These are phyloP conservation scores for Trichonephila clavata DNA, from an alignment of 1,140 invertebrate genomes.

Conservation along the genomic window DNA sequence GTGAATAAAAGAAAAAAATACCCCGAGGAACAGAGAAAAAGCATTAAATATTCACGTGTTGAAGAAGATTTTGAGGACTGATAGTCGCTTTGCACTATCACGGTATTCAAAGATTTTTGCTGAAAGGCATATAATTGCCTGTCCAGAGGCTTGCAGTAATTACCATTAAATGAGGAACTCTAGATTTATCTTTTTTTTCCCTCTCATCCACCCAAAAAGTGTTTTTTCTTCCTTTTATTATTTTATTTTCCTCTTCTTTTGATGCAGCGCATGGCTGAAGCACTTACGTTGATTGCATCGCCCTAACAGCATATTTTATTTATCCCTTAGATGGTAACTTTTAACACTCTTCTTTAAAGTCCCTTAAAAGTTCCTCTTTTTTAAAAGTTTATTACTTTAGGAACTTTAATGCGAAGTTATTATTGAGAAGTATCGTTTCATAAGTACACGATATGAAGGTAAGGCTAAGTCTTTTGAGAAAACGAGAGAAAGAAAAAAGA, in stretches of 20 bases:
- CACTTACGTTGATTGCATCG: constrained; percentile 73
- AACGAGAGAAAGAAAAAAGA: not conserved
- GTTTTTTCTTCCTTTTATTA: constrained; percentile 41
- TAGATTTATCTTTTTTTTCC: constrained; percentile 60
- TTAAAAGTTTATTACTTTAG: constrained; percentile 66
- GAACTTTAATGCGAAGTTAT: constrained; percentile 64
- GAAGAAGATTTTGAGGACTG: constrained; percentile 70
- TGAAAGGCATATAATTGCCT: constrained; percentile 74
- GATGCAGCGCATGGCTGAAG: constrained; percentile 30
- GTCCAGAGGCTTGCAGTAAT: constrained; percentile 47
- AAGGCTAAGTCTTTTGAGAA: not conserved
- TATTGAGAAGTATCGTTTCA: constrained; percentile 65
- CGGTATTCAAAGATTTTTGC: constrained; percentile 72
- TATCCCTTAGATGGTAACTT: constrained; percentile 69
- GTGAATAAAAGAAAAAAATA: constrained; percentile 10
- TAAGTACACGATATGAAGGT: constrained; percentile 35
- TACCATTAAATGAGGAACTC: constrained; percentile 69
- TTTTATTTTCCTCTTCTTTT: constrained; percentile 20
- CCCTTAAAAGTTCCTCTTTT: constrained; percentile 69
- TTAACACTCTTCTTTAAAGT: constrained; percentile 71
- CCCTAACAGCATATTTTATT: constrained; percentile 70
- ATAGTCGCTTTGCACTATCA: constrained; percentile 57
- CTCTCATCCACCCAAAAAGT: constrained; percentile 13
- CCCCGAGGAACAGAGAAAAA: constrained; percentile 59
- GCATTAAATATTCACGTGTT: constrained; percentile 74